phyloP scores from a whole-genome alignment of 2,888 invertebrate genomes.

The Chymomyza caudatula region DNA sequence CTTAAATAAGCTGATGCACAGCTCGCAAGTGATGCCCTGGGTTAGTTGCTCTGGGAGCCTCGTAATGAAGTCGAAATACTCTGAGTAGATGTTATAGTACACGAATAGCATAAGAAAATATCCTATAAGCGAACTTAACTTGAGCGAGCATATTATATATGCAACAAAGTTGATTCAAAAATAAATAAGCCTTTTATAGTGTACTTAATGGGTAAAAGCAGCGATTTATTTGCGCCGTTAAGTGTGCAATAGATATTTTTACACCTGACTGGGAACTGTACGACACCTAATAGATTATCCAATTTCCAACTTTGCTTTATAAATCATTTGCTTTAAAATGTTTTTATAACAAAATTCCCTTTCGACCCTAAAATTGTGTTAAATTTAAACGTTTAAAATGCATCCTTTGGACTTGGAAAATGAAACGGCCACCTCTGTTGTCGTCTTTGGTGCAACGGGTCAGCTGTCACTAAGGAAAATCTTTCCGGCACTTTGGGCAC shows the following conservation, averaged over 20 bases:
- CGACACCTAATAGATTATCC: too few relatives aligned
- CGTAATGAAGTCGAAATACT: too few relatives aligned
- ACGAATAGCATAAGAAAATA: too few relatives aligned
- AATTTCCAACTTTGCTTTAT: background rate
- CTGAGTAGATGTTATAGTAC: too few relatives aligned
- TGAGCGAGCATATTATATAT: too few relatives aligned
- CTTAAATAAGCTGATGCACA: too few relatives aligned
- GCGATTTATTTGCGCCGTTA: background rate
- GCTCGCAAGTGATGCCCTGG: too few relatives aligned
- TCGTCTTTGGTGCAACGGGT: conserved; percentile 56
- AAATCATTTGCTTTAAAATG: background rate
- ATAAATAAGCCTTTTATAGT: too few relatives aligned
- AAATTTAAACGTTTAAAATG: conserved; percentile 23
- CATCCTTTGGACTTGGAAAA: conserved; percentile 39
- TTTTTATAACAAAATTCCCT: background rate
- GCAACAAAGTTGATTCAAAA: too few relatives aligned
- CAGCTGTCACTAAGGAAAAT: conserved; percentile 34
- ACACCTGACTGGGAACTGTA: background rate
- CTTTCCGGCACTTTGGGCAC: conserved; percentile 52
- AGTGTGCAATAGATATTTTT: background rate
- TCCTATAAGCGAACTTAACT: too few relatives aligned
- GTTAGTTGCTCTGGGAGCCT: too few relatives aligned
- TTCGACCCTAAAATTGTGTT: conserved; percentile 2
- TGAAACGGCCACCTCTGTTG: conserved; percentile 53
- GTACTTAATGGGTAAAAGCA: background rate